phyloP scores from a whole-genome alignment of 2,888 invertebrate species.

The Cryptocephalus primarius region DNA sequence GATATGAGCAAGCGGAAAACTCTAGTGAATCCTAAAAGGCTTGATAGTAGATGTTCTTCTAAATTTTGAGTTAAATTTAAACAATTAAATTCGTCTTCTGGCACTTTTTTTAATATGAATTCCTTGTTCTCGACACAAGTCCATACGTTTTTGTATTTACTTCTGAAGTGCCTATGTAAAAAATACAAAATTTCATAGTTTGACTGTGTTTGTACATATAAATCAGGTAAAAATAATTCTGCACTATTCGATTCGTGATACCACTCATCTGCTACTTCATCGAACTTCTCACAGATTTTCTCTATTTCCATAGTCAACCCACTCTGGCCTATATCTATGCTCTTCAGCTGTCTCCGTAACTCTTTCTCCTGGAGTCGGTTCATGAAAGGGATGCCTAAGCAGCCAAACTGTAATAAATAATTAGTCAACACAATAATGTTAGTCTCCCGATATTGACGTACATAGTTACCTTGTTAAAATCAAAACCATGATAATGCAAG shows the following conservation, averaged over 20 bases:
- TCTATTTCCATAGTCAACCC: conserved; percentile 2
- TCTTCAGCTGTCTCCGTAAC: conserved; percentile 16
- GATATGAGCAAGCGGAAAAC: conserved; percentile 50
- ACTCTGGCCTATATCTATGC: no score
- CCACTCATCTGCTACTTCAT: conserved; percentile 32
- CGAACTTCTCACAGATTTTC: conserved; percentile 28
- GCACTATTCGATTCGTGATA: conserved; percentile 19
- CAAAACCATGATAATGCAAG: conserved; percentile 49
- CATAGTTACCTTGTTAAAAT: conserved; percentile 64
- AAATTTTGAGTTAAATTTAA: conserved; percentile 32
- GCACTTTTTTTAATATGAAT: conserved; percentile 33
- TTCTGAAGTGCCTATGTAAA: conserved; percentile 48
- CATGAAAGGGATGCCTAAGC: conserved; percentile 57
- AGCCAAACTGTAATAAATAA: conserved; percentile 45
- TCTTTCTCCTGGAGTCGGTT: conserved; percentile 44
- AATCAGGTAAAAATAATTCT: conserved; percentile 16
- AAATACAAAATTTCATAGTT: conserved; percentile 44
- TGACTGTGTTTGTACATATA: conserved; percentile 26
- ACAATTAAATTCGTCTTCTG: conserved; percentile 22
- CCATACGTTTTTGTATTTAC: conserved; percentile 36
- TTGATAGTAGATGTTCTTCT: conserved; percentile 41
- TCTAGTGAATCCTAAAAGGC: conserved; percentile 54
- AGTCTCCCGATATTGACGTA: neutral
- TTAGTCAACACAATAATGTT: neutral
- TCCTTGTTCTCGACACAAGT: conserved; percentile 25